Evolutionary conservation across 2,797 vertebrate genomes (phyloP).

Genomic region (Sebastes taczanowskii): DNA sequence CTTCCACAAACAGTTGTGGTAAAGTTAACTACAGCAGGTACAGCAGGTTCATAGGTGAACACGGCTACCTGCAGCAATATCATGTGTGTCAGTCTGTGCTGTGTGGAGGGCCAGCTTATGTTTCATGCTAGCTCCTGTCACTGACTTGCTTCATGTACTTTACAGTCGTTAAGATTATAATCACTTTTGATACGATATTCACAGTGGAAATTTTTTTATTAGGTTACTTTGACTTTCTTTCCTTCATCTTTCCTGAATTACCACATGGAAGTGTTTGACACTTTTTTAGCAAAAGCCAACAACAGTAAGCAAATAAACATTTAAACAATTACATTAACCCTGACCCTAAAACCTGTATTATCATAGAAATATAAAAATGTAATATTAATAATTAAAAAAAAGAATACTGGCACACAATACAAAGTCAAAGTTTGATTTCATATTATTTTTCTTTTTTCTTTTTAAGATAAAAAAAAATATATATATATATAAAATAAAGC

Average conservation of each 20-base stretch:
- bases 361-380: background rate
- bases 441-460: background rate
- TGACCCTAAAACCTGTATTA: background rate
- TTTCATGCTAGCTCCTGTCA: slow-evolving; percentile 1
- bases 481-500: background rate
- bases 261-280: background rate
- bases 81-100: background rate
- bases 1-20: background rate
- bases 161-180: background rate
- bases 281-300: background rate
- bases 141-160: background rate
- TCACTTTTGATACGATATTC: background rate
- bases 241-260: background rate
- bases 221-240: background rate
- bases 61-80: background rate
- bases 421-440: background rate
- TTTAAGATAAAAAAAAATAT: background rate
- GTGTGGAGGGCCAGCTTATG: background rate
- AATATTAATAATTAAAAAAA: background rate
- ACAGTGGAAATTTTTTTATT: background rate
- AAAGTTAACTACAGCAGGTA: background rate
- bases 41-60: background rate
- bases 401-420: background rate
- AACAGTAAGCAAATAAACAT: background rate
- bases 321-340: background rate